Evolutionary conservation across 2,113 vertebrate species (phyloP), one percentile per base, ranked within the genome.

Genomic region (Mus spicilegus): DNA sequence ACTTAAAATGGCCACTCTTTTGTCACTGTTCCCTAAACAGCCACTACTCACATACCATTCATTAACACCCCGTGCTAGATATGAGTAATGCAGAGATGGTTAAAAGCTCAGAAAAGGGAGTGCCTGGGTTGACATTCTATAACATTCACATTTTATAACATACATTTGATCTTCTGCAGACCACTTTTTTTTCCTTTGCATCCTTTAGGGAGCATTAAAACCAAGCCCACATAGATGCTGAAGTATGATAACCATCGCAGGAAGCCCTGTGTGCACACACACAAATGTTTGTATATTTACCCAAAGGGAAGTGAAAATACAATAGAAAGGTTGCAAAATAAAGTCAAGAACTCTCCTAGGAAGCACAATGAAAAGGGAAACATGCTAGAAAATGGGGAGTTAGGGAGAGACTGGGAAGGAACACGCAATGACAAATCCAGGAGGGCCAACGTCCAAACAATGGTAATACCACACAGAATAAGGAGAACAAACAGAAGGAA

Each of bases 401-500:
- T 30, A 7, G 5, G 36, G 36, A 3, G 8, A 42, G 28, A 69
- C 67, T 1, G 58, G 69, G 49, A 49, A 49, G 69, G n/a, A 89
- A 97, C 94, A 92, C 89, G 13, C 70, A 36, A 90, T 30, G 42
- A 70, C 5, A 11, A 56, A 0, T 69, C 20, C 6, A 84, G 13
- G 80, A 58, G 22, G 65, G 49, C 73, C 81, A 56, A 61, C 22
- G 80, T 13, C 46, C 51, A 87, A 67, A 54, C 58, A 78, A 51
- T 36, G 81, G 69, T 13, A 78, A 81, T 20, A 69, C 84, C 39
- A 49, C 92, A 92, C 95, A 26, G 26, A 82, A 92, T 56, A 54
- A 69, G 65, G 20, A 78, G 42, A 93, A 26, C 93, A 89, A 90
- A 90, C 61, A 95, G 70, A 94, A 95, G 63, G 63, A 82, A 94